These are phyloP conservation scores for Macrotis lagotis DNA, from an alignment of 2,113 vertebrate genomes.

Conservation along the genomic window DNA sequence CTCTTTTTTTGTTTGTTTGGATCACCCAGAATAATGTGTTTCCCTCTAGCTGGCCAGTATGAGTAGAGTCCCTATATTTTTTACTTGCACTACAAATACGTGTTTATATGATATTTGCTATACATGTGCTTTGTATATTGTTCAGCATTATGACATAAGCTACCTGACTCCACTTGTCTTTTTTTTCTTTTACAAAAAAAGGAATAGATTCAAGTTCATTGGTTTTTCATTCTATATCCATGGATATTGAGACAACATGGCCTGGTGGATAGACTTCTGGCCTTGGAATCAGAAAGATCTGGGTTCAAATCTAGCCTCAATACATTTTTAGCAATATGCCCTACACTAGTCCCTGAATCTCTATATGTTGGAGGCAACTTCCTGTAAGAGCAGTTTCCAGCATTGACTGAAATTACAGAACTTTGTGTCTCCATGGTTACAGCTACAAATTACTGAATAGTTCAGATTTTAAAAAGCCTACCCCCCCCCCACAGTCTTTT, in stretches of 20 bases:
- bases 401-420: not conserved
- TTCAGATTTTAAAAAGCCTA: not conserved
- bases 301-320: not conserved
- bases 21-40: slow-evolving; percentile 82
- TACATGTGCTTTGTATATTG: slow-evolving; percentile 82
- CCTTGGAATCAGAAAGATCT: not conserved
- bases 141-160: slow-evolving; percentile 83
- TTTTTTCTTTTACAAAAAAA: slow-evolving; percentile 69
- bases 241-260: not conserved
- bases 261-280: not conserved
- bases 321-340: not conserved
- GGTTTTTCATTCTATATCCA: not conserved
- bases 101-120: slow-evolving; percentile 83
- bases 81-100: slow-evolving; percentile 88
- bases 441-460: not conserved
- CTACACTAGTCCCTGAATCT: not conserved
- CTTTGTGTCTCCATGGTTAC: not conserved
- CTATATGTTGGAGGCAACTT: not conserved
- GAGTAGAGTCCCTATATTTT: slow-evolving; percentile 85
- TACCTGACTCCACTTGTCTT: slow-evolving; percentile 79
- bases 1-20: slow-evolving; percentile 77
- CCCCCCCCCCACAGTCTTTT: accelerated
- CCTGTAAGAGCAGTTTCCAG: not conserved
- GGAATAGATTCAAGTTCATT: slow-evolving; percentile 54
- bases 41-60: slow-evolving; percentile 86